Conservation (phyloP, 2,113 vertebrate species). For the Lampris megalopsis region DNA sequence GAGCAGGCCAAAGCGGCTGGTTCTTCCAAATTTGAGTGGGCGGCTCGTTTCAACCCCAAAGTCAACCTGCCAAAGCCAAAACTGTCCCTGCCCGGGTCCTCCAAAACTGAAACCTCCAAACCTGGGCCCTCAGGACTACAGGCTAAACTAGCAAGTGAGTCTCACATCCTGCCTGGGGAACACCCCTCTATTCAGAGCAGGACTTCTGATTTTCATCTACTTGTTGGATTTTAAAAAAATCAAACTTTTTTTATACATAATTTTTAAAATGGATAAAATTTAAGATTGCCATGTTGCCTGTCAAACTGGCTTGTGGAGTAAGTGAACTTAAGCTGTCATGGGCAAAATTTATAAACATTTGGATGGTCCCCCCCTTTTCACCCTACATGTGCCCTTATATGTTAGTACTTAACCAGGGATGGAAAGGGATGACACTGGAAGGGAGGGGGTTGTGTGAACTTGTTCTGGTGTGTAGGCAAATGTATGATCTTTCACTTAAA, state of each 20-base stretch:
- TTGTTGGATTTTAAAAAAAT: not conserved
- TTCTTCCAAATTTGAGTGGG: constrained; percentile 99
- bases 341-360: not conserved
- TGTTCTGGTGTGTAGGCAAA: not conserved
- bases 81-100: constrained; percentile 97
- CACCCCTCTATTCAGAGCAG: not conserved
- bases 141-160: constrained; percentile 99
- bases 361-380: not conserved
- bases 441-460: not conserved
- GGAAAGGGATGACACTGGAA: not conserved
- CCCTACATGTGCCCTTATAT: not conserved
- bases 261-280: not conserved
- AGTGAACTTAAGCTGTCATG: not conserved
- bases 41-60: constrained; percentile 97
- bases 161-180: not conserved
- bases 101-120: constrained; percentile 97
- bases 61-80: constrained; percentile 99
- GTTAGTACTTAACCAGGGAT: not conserved
- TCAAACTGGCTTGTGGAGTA: not conserved
- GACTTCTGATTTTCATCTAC: not conserved
- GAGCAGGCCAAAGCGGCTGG: constrained; percentile 93
- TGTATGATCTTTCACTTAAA: not conserved
- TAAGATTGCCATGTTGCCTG: not conserved
- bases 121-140: constrained; percentile 99
- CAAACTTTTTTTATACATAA: not conserved